Base-by-base conservation (phyloP, 2,888 invertebrate genomes). In the Ferrisia virgata region DNA sequence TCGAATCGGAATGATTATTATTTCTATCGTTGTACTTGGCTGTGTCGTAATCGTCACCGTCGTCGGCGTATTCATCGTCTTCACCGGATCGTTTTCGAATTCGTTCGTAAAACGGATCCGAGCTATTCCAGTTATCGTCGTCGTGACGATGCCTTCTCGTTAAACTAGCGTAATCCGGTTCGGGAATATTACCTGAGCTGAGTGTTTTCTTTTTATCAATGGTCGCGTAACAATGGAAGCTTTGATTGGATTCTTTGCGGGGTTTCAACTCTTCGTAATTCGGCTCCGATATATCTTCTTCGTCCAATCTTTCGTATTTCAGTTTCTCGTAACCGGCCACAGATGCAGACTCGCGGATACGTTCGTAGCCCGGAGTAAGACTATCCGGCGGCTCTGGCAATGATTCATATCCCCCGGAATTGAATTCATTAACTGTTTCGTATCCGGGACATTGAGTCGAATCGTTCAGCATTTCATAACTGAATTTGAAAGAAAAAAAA, bases 221-320 rank as follows among this genome's bases (percentile, higher is more conserved):
- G 0, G 92, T 6, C 90, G 91, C 83, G 90, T 90, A 3, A 89
- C 90, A 89, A 86, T 85, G 88, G 31, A 83, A 87, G 79, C 86
- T 87, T 82, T 87, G 86, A 58, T 64, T 85, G 85, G 47, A 87
- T 22, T 53, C 80, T 15, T 43, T 85, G n/a, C 85, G 85, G 9
- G 86, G 86, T 84, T 92, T 90, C 78, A 95, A 88, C 86, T 94
- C 93, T 89, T 95, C 95, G 88, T 95, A 95, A 88, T 94, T 95
- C 0, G 94, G 94, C 89, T 94, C 94, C 86, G 91, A 39, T 72
- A 84, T 85, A 53, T 83, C 78, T 36, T 85, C 64, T 36, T 72
- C 85, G 53, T 85, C 40, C 76, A 85, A 79, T 31, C 85, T 31
- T 64, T 69, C 40, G 40, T 81, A 82, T 40, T 78, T 85, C 25